Conservation (phyloP, 2,888 invertebrate genomes). For the Rotaria socialis region DNA sequence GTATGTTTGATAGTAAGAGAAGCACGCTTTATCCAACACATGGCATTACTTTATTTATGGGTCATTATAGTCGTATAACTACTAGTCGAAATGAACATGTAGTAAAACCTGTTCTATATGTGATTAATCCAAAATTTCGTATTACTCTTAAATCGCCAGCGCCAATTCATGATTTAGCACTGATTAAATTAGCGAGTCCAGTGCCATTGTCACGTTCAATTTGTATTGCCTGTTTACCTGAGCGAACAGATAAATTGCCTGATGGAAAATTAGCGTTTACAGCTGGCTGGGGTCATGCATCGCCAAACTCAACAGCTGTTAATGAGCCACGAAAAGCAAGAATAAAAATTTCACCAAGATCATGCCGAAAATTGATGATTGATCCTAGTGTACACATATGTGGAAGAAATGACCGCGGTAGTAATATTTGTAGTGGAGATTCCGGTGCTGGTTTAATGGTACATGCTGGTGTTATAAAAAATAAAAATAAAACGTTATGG, state of each 20-base stretch:
- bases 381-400: neutral
- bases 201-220: neutral
- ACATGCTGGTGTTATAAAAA: neutral
- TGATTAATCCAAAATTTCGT: constrained; percentile 32
- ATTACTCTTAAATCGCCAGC: neutral
- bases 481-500: neutral
- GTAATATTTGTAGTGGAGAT: constrained; percentile 33
- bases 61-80: neutral
- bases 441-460: neutral
- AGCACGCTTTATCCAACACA: neutral
- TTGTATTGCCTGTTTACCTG: neutral
- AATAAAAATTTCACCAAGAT: neutral
- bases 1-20: neutral
- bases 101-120: neutral
- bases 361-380: neutral
- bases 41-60: neutral
- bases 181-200: constrained; percentile 14
- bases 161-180: constrained; percentile 16
- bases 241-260: neutral
- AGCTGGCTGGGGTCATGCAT: constrained; percentile 29
- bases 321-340: neutral
- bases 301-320: neutral
- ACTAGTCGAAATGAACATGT: neutral
- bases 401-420: constrained; percentile 1
- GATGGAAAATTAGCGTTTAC: neutral